These are phyloP conservation scores for Tachuris rubrigastra DNA, from an alignment of 2,113 vertebrate genomes.

Conservation along the genomic window DNA sequence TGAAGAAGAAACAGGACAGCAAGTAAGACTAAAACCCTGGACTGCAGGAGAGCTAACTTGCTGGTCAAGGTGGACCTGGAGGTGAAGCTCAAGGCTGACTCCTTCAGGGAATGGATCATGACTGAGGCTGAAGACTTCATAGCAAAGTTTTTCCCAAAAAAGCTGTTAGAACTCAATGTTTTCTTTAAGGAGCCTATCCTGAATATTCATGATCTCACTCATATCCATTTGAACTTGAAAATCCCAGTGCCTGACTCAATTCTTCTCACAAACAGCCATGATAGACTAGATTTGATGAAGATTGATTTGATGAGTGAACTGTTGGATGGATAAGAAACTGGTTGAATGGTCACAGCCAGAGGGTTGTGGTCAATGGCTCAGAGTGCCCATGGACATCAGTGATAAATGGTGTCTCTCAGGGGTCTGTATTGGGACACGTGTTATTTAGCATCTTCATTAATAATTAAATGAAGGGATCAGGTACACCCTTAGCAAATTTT, in stretches of 20 bases:
- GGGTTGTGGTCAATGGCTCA: no score
- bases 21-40: not conserved
- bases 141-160: not conserved
- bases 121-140: not conserved
- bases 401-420: no score
- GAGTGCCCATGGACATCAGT: no score
- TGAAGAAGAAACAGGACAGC: not conserved
- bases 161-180: fast-evolving
- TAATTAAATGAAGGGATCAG: not conserved
- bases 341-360: no score
- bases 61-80: not conserved
- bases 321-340: no score
- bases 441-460: not conserved
- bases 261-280: not conserved
- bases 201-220: not conserved
- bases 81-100: not conserved
- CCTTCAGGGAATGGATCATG: not conserved
- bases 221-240: not conserved
- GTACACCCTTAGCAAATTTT: not conserved
- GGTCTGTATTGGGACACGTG: not conserved
- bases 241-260: not conserved
- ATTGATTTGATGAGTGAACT: not conserved
- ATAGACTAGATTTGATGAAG: not conserved
- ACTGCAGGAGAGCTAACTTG: not conserved
- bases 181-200: not conserved